phyloP scores from a whole-genome alignment of 1,140 invertebrate genomes.

The Ylistrum balloti region DNA sequence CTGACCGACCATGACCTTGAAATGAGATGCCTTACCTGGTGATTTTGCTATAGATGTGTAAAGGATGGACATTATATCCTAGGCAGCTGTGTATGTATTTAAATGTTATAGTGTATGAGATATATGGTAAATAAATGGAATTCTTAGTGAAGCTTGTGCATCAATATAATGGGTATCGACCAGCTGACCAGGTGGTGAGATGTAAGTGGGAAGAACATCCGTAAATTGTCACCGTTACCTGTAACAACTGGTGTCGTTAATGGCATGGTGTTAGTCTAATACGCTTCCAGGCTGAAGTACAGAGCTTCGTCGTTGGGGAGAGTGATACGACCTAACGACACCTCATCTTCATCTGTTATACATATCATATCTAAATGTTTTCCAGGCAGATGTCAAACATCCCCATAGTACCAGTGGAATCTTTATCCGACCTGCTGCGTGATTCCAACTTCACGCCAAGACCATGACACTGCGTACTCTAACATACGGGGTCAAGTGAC shows the following conservation, averaged over 20 bases:
- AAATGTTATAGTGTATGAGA: neutral
- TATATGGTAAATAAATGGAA: neutral
- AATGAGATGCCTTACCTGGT: neutral
- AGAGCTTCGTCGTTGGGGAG: neutral
- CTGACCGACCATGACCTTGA: neutral
- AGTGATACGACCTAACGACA: neutral
- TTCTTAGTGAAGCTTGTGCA: neutral
- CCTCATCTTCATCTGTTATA: neutral
- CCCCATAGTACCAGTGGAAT: neutral
- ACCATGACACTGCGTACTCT: neutral
- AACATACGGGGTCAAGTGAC: neutral
- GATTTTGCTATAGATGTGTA: neutral
- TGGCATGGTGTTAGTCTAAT: neutral
- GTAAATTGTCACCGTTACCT: neutral
- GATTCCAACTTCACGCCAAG: neutral
- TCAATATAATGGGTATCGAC: neutral
- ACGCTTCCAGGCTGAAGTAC: neutral
- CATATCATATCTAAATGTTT: neutral
- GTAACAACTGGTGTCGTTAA: neutral
- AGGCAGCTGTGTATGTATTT: neutral
- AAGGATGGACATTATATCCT: too few species aligned
- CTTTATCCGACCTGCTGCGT: neutral
- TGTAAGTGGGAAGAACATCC: neutral
- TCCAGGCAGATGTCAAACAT: neutral
- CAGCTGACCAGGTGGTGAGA: neutral